Percentiles rank a stretch among this genome's conserved stretches.
phyloP scores from a whole-genome alignment of 2,113 vertebrate species.

The Aspiorhynchus laticeps region DNA sequence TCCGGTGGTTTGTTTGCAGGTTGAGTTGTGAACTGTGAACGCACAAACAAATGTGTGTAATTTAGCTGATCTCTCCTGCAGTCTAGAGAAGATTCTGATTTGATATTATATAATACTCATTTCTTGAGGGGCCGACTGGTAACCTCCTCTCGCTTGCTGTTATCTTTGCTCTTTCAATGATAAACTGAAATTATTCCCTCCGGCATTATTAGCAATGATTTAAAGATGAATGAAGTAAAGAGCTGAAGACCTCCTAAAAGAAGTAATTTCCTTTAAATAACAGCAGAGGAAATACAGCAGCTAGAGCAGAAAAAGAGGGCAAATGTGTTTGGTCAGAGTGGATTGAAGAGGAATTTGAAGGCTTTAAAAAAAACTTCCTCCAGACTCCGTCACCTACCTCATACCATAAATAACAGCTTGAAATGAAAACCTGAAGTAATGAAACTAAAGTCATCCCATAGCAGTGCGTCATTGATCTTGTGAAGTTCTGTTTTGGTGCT shows the following conservation, averaged over 20 bases:
- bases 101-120: conserved; percentile 50
- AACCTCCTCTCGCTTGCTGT: neutral
- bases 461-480: neutral
- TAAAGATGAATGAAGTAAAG: conserved; percentile 5
- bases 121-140: conserved; percentile 35
- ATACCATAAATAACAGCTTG: neutral
- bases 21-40: neutral
- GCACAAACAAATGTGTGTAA: neutral
- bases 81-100: conserved; percentile 33
- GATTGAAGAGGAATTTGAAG: too few relatives aligned
- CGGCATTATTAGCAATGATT: conserved; percentile 28
- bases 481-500: neutral
- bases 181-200: conserved; percentile 7
- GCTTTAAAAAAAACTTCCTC: neutral
- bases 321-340: neutral
- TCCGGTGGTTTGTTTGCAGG: neutral
- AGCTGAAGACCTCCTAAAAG: neutral
- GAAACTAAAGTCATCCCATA: neutral
- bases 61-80: conserved; percentile 16
- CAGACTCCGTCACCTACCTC: neutral
- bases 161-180: conserved; percentile 30
- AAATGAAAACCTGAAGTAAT: neutral
- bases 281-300: neutral
- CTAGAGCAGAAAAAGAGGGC: neutral
- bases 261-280: neutral